Evolutionary conservation across 2,113 vertebrate species (phyloP).

Genomic region (Myodes glareolus): DNA sequence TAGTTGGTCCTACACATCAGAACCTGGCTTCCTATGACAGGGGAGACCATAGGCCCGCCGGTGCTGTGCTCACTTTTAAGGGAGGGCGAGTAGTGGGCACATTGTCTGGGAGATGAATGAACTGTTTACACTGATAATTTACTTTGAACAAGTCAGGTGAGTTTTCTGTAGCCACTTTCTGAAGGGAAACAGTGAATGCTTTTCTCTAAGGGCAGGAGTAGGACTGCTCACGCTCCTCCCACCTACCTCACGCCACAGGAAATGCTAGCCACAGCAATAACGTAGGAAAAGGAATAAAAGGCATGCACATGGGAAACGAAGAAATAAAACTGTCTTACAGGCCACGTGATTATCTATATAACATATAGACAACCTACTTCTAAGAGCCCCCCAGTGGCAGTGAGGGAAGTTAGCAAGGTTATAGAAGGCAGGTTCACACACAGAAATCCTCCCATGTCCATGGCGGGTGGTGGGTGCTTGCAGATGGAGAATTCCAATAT

Average conservation of each 20-base stretch:
- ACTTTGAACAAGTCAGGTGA: background rate
- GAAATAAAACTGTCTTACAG: background rate
- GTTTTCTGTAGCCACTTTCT: constrained; percentile 73
- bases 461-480: background rate
- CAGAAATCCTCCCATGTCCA: background rate
- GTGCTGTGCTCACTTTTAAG: background rate
- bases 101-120: background rate
- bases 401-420: background rate
- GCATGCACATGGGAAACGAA: background rate
- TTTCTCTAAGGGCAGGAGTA: background rate
- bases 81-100: too few species aligned
- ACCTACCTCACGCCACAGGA: background rate
- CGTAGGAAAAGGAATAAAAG: background rate
- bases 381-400: background rate
- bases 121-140: background rate
- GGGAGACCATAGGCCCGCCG: background rate
- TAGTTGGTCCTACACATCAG: background rate
- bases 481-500: background rate
- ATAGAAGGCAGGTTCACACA: background rate
- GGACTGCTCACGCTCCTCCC: too few species aligned
- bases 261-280: background rate
- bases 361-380: background rate
- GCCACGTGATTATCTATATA: background rate
- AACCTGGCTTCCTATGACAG: accelerated
- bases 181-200: background rate